Evolutionary conservation across 2,888 invertebrate genomes (phyloP).

Genomic region (Alloscopus bannaensis): DNA sequence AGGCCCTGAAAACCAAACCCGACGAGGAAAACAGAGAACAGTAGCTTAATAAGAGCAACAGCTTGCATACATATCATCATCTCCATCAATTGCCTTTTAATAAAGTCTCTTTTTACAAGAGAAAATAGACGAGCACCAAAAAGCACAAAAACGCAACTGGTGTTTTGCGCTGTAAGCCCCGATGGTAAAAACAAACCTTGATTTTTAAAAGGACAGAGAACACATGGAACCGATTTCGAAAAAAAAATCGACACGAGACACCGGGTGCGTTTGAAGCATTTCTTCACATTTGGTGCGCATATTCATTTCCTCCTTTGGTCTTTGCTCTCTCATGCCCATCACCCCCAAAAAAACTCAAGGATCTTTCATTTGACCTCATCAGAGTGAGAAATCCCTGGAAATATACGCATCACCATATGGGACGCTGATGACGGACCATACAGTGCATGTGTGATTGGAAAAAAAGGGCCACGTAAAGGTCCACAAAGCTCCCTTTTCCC

Average conservation of each 20-base stretch:
- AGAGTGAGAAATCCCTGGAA: background rate
- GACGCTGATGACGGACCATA: slow-evolving; percentile 11
- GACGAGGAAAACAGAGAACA: slow-evolving; percentile 7
- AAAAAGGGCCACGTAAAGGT: no score
- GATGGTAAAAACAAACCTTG: slow-evolving; percentile 45
- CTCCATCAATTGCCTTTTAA: slow-evolving; percentile 49
- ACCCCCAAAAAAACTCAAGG: slow-evolving; percentile 25
- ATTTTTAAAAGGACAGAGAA: slow-evolving; percentile 40
- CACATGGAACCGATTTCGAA: slow-evolving; percentile 55
- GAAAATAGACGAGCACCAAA: no score
- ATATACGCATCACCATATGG: slow-evolving; percentile 41
- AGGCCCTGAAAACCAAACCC: background rate
- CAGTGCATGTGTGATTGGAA: no score
- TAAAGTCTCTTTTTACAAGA: no score
- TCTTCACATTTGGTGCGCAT: slow-evolving; percentile 29
- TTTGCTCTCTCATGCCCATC: slow-evolving; percentile 9
- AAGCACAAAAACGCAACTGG: slow-evolving; percentile 47
- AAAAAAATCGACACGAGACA: background rate
- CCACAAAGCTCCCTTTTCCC: no score
- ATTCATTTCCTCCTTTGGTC: slow-evolving; percentile 14
- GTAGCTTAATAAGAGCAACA: slow-evolving; percentile 43
- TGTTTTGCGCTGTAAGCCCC: slow-evolving; percentile 9
- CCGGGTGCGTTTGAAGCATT: slow-evolving; percentile 38
- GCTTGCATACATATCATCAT: slow-evolving; percentile 51
- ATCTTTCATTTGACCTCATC: slow-evolving; percentile 58